Base-by-base conservation (phyloP, 2,797 vertebrate genomes). In the Brotula barbata region DNA sequence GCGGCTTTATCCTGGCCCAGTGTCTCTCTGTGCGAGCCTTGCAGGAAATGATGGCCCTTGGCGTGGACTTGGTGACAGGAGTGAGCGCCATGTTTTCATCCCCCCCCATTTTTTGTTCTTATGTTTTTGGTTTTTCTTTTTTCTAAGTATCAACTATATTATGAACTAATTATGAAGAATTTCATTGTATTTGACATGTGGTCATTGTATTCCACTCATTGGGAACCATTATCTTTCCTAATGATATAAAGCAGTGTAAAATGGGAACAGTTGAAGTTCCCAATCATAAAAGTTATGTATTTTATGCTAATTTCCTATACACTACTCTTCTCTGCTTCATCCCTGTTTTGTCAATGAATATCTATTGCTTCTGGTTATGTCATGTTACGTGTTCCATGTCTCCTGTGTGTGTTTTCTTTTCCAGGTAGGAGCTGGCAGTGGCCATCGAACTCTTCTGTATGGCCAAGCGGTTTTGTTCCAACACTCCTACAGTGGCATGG, bases 401-500 rank as follows among this genome's bases (percentile, higher is more conserved):
- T n/a, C n/a, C n/a, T n/a, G n/a, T n/a, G n/a, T n/a, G 4, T 8
- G 6, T 33, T 33, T 33, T 33, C 2, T 33, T 50, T 36, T 52
- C 21, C 79, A 98, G 95, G 88, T 90, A 42, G 92, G 88, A 34
- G 92, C 92, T 64, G 93, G 92, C 40, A 92, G 93, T 1, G 91
- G 92, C 23, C 92, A 93, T 80, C 93, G 94, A 22, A 98, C 96
- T 0, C 92, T 98, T 7, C 92, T 98, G 0, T 98, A 98, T 0
- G 96, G 96, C 2, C 96, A 98, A 12, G 94, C 96, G 0, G 92
- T 97, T 39, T 67, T 98, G 80, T 92, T 98, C 46, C 92, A 91
- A 17, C 96, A 98, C 73, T 94, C 94, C 23, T 93, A 94, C 77
- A 98, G 95, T 0, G 88, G 92, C 82, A 98, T 97, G 96, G 96